Evolutionary conservation across 2,888 invertebrate species (phyloP), one percentile per base, ranked within the genome.

Genomic region (Cylindroiulus punctatus): DNA sequence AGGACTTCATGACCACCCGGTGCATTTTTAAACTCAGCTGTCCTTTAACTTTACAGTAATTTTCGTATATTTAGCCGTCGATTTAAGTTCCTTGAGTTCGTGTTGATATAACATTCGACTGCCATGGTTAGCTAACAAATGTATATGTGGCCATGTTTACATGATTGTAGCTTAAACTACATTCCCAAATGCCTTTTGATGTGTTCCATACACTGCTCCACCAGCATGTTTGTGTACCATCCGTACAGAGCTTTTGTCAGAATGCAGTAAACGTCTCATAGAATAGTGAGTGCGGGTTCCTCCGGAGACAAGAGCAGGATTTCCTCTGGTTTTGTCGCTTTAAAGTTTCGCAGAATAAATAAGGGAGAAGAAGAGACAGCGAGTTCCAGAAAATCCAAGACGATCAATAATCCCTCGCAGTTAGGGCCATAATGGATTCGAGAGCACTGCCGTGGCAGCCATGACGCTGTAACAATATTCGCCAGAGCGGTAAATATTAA

Each of bases 221-320:
- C 36, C 2, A 36, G 36, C 36, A 2, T 36, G 36, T 7, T 36
- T 7, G 36, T 36, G 36, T 36, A 7, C 36, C 36, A n/a, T 36
- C 7, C 7, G 36, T 36, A 4, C n/a, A 4, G 36, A 36, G 2
- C 36, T 36, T 57, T 19, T 0, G 57, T 57, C 4, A 57, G 57
- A 57, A 57, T 57, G n/a, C 57, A n/a, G n/a, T 7, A 57, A 57
- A 57, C 19, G 57, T 57, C n/a, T n/a, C 14, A 19, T 57, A 57
- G 57, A n/a, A 57, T n/a, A 57, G 19, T 57, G 57, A 57, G n/a
- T 57, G 57, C 57, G 19, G n/a, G 57, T 57, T 57, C 57, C 57
- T 57, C 57, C 57, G 57, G 57, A 57, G 57, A 57, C 57, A 57
- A 57, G 57, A 57, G 57, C 57, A 57, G 57, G 57, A 57, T 57